Evolutionary conservation across 2,113 vertebrate genomes (phyloP), one percentile per base, ranked within the genome.

Genomic region (Saguinus midas): DNA sequence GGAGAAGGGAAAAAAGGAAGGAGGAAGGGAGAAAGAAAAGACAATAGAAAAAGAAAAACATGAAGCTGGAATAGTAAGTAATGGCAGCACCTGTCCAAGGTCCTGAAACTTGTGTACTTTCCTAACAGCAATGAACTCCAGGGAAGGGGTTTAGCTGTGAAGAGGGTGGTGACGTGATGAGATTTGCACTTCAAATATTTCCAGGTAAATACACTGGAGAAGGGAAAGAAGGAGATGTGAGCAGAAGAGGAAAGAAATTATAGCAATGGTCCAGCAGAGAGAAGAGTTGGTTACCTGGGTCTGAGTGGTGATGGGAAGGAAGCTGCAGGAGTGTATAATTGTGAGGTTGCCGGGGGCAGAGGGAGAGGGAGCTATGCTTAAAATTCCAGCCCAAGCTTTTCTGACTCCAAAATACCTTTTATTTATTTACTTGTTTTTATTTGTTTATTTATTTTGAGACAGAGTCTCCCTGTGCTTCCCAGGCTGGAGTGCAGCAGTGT

Each of bases 311-410:
- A 13, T 43, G 57, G 7, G 2, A 1, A n/a, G 23, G 7, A 20
- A 70, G 17, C 17, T 35, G 3, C 43, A 43, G n/a, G 25, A 1
- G 14, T 3, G 8, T 23, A 13, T 9, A 3, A 7, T 11, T 40
- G 37, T 40, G 23, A 11, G 3, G 37, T 70, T n/a, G 13, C n/a
- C 11, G 20, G 68, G 43, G 58, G 61, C 4, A 43, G 21, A 20
- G 35, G 18, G 9, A 20, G 8, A 11, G 20, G 6, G 2, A 32
- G 8, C 13, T 73, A 20, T 13, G 43, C 57, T 66, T 57, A 25
- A 21, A 23, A 73, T 23, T 18, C 10, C n/a, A 57, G 61, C 9
- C 85, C 32, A 27, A 16, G 43, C 45, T 80, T 72, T 68, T 29
- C 68, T 48, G 58, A 40, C 16, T 55, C 79, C 66, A 66, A 70